Evolutionary conservation across 2,113 vertebrate genomes (phyloP).

Genomic region (Actenoides lindsayi): DNA sequence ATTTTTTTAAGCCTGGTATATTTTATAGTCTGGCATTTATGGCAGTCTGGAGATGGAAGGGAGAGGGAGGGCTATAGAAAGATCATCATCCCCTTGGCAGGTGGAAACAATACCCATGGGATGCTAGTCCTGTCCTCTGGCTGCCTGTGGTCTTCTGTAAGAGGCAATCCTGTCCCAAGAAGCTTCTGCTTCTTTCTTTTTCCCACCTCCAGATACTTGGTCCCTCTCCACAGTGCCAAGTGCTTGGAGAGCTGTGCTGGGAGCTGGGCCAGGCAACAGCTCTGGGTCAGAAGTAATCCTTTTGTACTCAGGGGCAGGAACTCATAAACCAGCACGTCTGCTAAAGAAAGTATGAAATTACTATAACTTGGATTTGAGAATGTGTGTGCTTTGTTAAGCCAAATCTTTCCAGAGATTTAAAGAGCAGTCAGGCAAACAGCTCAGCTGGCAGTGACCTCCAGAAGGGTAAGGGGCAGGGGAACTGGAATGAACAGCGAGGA

Average conservation of each 20-base stretch:
- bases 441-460: background rate
- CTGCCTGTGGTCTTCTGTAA: background rate
- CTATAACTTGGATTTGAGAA: background rate
- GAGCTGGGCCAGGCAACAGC: background rate
- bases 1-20: background rate
- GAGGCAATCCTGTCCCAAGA: background rate
- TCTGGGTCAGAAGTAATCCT: background rate
- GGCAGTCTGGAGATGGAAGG: background rate
- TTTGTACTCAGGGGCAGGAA: background rate
- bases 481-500: background rate
- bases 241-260: accelerated
- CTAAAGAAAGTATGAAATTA: background rate
- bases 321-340: background rate
- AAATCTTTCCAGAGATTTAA: background rate
- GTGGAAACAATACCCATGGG: background rate
- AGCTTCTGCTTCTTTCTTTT: background rate
- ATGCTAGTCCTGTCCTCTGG: background rate
- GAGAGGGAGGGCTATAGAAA: background rate
- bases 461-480: background rate
- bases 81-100: background rate
- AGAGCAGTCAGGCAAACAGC: background rate
- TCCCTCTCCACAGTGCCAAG: background rate
- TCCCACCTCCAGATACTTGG: background rate
- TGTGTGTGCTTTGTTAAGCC: background rate
- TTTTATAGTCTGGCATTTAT: background rate